Evolutionary conservation across 2,797 vertebrate genomes (phyloP).

Genomic region (Saxicola maurus): DNA sequence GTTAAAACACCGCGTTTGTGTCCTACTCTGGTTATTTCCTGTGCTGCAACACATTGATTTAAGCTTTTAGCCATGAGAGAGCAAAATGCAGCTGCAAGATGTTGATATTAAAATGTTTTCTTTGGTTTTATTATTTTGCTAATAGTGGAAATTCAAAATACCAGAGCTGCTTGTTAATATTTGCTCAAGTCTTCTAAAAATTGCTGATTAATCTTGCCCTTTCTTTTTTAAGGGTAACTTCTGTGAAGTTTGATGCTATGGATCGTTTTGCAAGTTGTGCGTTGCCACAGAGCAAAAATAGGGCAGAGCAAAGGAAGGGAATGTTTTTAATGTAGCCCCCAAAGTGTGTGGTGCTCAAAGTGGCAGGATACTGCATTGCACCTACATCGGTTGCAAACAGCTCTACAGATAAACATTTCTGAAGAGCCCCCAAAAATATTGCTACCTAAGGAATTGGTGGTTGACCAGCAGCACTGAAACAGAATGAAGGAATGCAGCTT

Average conservation of each 20-base stretch:
- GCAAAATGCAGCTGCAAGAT: slow-evolving; percentile 33
- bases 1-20: slow-evolving; percentile 19
- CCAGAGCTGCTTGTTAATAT: not conserved
- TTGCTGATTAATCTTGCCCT: slow-evolving; percentile 5
- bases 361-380: slow-evolving; percentile 62
- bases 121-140: not conserved
- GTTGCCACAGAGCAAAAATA: slow-evolving; percentile 46
- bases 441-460: not conserved
- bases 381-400: not conserved
- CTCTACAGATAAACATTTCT: not conserved
- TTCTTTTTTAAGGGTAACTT: slow-evolving; percentile 26
- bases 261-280: slow-evolving; percentile 2
- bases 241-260: slow-evolving; percentile 25
- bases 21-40: not conserved
- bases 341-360: slow-evolving; percentile 28
- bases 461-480: not conserved
- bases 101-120: slow-evolving; percentile 5
- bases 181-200: slow-evolving; percentile 9
- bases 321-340: not conserved
- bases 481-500: not conserved
- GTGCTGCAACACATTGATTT: slow-evolving; percentile 19
- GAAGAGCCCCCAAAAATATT: not conserved
- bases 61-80: not conserved
- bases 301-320: slow-evolving; percentile 12
- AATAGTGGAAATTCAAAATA: not conserved